Evolutionary conservation across 2,888 invertebrate species (phyloP).

Genomic region (Drosophila kanekoi): DNA sequence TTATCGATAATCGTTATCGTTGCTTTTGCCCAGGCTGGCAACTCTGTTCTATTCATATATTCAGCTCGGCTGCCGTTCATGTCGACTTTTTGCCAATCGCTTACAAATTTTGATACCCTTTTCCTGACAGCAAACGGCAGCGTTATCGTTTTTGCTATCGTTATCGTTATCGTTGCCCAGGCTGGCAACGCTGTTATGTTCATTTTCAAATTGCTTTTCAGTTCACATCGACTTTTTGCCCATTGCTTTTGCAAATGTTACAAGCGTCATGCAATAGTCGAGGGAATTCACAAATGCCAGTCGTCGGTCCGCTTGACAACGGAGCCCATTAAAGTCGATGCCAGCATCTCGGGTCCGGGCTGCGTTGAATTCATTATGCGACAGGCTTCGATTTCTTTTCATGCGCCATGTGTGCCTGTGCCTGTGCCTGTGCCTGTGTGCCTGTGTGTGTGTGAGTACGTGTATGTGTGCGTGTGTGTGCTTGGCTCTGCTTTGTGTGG

Average conservation of each 20-base stretch:
- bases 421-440: conserved; percentile 8
- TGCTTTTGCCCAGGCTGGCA: too few species aligned
- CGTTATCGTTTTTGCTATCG: too few species aligned
- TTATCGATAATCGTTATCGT: too few species aligned
- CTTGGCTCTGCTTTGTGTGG: conserved; percentile 41
- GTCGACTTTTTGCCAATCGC: too few species aligned
- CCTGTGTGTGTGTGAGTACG: conserved; percentile 1
- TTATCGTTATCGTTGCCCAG: too few species aligned
- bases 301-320: conserved; percentile 44
- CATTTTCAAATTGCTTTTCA: too few species aligned
- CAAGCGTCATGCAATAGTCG: conserved; percentile 10
- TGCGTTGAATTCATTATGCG: conserved; percentile 59
- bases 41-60: too few species aligned
- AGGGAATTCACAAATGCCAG: conserved; percentile 12
- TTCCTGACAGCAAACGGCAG: neutral
- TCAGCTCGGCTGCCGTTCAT: too few species aligned
- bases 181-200: too few species aligned
- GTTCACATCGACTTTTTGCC: too few species aligned
- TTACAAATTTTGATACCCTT: conserved; percentile 15
- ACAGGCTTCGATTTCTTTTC: conserved; percentile 51
- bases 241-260: neutral
- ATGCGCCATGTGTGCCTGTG: neutral
- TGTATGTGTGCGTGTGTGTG: conserved; percentile 7
- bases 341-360: conserved; percentile 27
- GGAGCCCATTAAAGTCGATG: conserved; percentile 56